These are phyloP conservation scores for Brachyalestes nurse DNA, from an alignment of 2,797 vertebrate genomes.

Conservation along the genomic window DNA sequence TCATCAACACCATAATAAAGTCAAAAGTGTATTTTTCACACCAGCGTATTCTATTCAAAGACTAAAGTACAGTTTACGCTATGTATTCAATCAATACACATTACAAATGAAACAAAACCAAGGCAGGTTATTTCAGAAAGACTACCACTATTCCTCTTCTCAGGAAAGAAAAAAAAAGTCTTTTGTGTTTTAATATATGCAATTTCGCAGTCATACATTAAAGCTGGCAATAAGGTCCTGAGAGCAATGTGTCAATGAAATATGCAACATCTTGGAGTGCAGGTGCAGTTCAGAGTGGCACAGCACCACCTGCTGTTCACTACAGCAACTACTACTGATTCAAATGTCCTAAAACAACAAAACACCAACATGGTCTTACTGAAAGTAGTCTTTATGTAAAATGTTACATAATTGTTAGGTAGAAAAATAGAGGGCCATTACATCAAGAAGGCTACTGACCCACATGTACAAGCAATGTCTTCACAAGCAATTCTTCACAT, in stretches of 20 bases:
- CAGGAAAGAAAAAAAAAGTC: background rate
- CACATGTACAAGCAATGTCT: background rate
- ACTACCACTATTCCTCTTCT: background rate
- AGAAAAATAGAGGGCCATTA: background rate
- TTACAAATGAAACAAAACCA: background rate
- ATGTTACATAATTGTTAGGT: constrained; percentile 13
- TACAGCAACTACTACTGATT: background rate
- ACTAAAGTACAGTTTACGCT: constrained; percentile 3
- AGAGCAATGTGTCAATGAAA: constrained; percentile 4
- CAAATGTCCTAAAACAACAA: constrained; percentile 7
- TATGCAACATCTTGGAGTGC: background rate
- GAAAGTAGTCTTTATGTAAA: constrained; percentile 50
- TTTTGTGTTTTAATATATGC: background rate
- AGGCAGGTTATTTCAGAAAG: background rate
- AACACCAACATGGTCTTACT: constrained; percentile 7
- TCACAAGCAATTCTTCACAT: background rate
- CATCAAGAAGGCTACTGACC: background rate
- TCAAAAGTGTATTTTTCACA: constrained; percentile 8
- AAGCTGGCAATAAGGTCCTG: background rate
- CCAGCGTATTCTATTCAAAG: constrained; percentile 1
- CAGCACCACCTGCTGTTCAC: constrained; percentile 43
- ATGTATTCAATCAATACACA: constrained; percentile 1
- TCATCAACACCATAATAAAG: constrained; percentile 38
- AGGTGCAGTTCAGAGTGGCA: constrained; percentile 4
- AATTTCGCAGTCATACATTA: background rate